Conservation (phyloP, 2,797 vertebrate genomes). For the Lagodon rhomboides region DNA sequence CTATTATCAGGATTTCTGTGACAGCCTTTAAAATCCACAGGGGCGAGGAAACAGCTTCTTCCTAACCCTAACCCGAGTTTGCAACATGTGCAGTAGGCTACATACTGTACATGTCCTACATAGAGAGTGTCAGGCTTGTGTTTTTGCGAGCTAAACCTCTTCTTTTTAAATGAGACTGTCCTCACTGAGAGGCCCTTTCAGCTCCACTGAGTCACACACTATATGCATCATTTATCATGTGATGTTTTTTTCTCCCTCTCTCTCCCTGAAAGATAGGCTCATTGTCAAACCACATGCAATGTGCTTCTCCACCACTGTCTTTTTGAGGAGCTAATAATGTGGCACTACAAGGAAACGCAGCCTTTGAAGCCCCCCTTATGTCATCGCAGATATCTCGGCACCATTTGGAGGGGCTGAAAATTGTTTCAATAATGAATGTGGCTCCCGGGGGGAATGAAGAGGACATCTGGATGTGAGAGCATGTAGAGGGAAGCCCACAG, state of each 20-base stretch:
- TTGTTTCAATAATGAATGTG: conserved; percentile 74
- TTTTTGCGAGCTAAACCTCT: not conserved
- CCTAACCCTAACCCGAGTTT: conserved; percentile 26
- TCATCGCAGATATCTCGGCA: conserved; percentile 61
- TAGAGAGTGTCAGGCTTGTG: not conserved
- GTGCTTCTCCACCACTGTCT: conserved; percentile 35
- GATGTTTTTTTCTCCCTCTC: conserved; percentile 57
- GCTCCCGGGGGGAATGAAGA: conserved; percentile 60
- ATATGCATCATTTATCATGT: conserved; percentile 76
- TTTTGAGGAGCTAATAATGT: conserved; percentile 35
- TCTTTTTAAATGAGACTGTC: conserved; percentile 10
- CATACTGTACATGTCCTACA: conserved; percentile 1
- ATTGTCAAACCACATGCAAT: conserved; percentile 46
- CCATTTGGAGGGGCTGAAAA: conserved; percentile 63
- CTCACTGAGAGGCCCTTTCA: conserved; percentile 25
- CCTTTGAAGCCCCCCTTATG: conserved; percentile 50
- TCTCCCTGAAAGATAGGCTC: conserved; percentile 48
- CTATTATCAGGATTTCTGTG: conserved; percentile 24
- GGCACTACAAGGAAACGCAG: conserved; percentile 35
- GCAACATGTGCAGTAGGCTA: conserved; percentile 64
- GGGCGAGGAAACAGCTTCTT: conserved; percentile 15
- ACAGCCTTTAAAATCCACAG: conserved; percentile 21
- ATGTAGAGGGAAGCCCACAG: conserved; percentile 60
- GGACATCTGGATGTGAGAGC: conserved; percentile 74
- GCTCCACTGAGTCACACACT: conserved; percentile 64